Evolutionary conservation across 2,888 invertebrate species (phyloP).

Genomic region (Phaonia tiefii): DNA sequence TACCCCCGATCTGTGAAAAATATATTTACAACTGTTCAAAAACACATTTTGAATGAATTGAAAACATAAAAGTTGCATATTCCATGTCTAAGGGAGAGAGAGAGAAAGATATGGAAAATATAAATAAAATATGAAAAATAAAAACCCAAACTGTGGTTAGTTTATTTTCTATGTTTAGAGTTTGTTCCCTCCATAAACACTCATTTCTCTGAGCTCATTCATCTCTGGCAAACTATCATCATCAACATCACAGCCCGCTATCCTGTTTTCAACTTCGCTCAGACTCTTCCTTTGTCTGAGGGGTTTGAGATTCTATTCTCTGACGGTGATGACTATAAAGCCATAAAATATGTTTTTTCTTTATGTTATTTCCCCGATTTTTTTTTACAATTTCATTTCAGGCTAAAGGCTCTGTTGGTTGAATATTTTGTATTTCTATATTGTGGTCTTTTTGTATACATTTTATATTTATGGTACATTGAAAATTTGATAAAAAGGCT

Average conservation of each 20-base stretch:
- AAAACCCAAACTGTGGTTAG: slow-evolving; percentile 33
- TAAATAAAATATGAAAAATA: not conserved
- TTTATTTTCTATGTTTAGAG: slow-evolving; percentile 14
- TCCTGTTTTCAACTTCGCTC: not conserved
- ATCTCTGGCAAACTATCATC: slow-evolving; percentile 28
- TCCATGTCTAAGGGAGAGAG: not conserved
- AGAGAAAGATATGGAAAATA: no score
- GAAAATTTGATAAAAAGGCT: slow-evolving; percentile 60
- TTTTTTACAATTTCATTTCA: slow-evolving; percentile 28
- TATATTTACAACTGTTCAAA: slow-evolving; percentile 38
- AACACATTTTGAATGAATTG: slow-evolving; percentile 37
- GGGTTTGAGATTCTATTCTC: not conserved
- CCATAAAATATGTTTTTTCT: slow-evolving; percentile 44
- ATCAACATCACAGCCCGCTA: not conserved
- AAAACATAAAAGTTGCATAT: slow-evolving; percentile 32
- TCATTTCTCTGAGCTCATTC: not conserved
- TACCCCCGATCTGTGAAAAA: slow-evolving; percentile 26
- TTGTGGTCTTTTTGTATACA: no score
- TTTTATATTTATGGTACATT: slow-evolving; percentile 48
- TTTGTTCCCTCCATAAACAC: not conserved
- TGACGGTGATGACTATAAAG: slow-evolving; percentile 41
- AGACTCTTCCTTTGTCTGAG: not conserved
- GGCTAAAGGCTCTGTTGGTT: slow-evolving; percentile 25
- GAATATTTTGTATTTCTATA: not conserved
- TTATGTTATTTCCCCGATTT: not conserved